Base-by-base conservation (phyloP, 2,888 invertebrate species). In the Melolontha melolontha region DNA sequence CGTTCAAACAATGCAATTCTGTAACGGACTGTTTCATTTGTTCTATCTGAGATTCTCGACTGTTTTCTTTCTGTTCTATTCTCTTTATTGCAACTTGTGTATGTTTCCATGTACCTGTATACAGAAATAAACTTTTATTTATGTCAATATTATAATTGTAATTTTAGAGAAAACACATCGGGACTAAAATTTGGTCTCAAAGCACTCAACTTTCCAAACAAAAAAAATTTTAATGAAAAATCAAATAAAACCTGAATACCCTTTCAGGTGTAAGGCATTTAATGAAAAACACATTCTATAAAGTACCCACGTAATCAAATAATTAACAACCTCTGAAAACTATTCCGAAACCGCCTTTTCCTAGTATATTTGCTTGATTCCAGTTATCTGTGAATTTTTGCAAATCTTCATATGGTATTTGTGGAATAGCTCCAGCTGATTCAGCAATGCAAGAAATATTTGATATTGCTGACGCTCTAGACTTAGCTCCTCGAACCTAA, bases 311-410 rank as follows among this genome's bases (percentile, higher is more conserved):
- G n/a, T n/a, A n/a, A n/a, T n/a, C n/a, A n/a, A n/a, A n/a, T n/a
- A n/a, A n/a, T n/a, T n/a, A n/a, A n/a, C n/a, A 75, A 85, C 92
- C 97, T 86, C 90, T 90, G 79, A 90, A 98, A 0, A 98, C 98
- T 10, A 91, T 92, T 6, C 97, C 98, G 80, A 97, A 98, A 0
- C 98, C 98, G 1, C 97, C 97, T 78, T 87, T 89, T 0, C 96
- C 96, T 1, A 97, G 83, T 65, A 95, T 85, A 68, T 90, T 89
- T 1, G 83, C 83, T 0, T 86, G 83, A 74, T 88, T 87, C 93
- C 97, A 98, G 76, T 91, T 87, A 72, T 91, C 87, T 0, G 97
- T 97, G 0, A 96, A 93, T 14, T 81, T 82, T 49, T 86, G 86
- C 16, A 98, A 83, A 75, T 96, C 95, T 1, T 88, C 85, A 76